Conservation (phyloP, 2,797 vertebrate genomes). For the Notolabrus celidotus region DNA sequence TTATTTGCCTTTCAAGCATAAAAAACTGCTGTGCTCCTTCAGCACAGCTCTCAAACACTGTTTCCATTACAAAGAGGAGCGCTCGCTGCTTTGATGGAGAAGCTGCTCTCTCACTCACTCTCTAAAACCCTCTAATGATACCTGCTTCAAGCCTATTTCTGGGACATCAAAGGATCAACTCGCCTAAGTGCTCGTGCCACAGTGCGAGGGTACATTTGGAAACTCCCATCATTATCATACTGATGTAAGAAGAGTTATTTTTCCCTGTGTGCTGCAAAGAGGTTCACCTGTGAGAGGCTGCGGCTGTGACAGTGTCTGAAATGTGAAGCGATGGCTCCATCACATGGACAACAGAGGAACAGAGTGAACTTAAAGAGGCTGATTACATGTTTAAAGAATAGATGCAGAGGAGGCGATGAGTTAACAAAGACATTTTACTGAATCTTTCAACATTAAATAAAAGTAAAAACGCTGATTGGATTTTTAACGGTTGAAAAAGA, state of each 20-base stretch:
- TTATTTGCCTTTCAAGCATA: constrained; percentile 46
- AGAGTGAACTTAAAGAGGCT: not conserved
- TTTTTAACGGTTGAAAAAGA: not conserved
- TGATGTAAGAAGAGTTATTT: constrained; percentile 46
- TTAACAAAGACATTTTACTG: too few species aligned
- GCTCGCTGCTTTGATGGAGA: constrained; percentile 70
- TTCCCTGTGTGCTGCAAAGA: constrained; percentile 17
- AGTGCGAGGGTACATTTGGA: constrained; percentile 58
- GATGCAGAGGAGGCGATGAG: not conserved
- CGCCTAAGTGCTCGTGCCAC: constrained; percentile 70
- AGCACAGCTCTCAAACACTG: constrained; percentile 51
- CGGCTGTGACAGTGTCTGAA: not conserved
- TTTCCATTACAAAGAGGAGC: constrained; percentile 69
- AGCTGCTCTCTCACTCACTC: constrained; percentile 51
- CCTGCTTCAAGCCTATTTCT: constrained; percentile 71
- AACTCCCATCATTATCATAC: constrained; percentile 62
- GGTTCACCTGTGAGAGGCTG: not conserved
- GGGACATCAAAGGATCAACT: constrained; percentile 81
- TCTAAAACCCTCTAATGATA: constrained; percentile 73
- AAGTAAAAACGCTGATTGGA: too few species aligned
- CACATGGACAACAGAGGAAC: constrained; percentile 50
- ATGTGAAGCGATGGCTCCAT: constrained; percentile 66
- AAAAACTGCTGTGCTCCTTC: constrained; percentile 50
- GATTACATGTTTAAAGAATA: not conserved
- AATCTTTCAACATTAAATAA: too few species aligned